phyloP scores from a whole-genome alignment of 2,113 vertebrate species.

The Nyctibius bracteatus region DNA sequence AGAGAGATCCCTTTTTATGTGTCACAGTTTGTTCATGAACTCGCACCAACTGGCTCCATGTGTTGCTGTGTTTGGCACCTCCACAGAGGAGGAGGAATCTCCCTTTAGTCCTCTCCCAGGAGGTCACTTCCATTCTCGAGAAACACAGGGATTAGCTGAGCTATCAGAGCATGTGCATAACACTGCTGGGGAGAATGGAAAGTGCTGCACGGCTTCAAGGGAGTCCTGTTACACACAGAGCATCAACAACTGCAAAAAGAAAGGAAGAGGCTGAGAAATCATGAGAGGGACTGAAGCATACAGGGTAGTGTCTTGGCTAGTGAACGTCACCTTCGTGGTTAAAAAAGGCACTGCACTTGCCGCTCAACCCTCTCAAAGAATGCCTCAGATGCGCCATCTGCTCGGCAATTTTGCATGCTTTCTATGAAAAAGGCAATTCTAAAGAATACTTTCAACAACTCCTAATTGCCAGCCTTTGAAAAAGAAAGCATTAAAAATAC shows the following conservation, averaged over 20 bases:
- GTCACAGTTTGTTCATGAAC: background rate
- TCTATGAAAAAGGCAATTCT: background rate
- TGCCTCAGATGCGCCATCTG: background rate
- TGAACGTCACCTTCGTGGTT: background rate
- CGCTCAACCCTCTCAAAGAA: background rate
- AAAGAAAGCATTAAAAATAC: background rate
- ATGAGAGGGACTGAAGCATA: background rate
- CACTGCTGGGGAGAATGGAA: background rate
- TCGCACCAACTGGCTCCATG: background rate
- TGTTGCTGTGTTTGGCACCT: conserved; percentile 18
- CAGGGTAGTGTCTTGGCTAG: accelerated
- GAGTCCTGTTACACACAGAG: background rate
- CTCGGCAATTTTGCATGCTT: background rate
- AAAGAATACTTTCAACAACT: background rate
- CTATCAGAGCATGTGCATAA: background rate
- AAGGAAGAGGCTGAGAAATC: background rate
- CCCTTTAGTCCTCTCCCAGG: background rate
- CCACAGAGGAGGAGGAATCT: background rate
- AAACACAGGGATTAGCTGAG: conserved; percentile 25
- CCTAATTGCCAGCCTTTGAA: background rate
- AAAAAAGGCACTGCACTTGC: background rate
- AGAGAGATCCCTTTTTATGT: background rate
- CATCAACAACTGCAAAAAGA: background rate
- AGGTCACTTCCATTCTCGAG: conserved; percentile 33
- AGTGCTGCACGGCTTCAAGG: background rate